These are phyloP conservation scores for Lemur catta DNA, from an alignment of 2,797 vertebrate genomes.

Conservation along the genomic window DNA sequence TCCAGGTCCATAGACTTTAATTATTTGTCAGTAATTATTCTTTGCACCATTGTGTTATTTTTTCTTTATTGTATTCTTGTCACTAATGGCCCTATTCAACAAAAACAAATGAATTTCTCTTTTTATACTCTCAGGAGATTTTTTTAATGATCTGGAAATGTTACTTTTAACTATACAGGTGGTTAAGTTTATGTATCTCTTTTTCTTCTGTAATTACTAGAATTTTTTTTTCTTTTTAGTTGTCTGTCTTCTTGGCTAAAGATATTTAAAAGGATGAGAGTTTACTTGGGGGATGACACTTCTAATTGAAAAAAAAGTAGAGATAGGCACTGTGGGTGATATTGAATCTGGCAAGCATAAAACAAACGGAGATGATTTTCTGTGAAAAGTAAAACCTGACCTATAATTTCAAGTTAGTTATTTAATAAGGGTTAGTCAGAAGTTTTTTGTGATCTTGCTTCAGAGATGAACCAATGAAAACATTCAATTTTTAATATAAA, in stretches of 20 bases:
- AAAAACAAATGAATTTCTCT: background rate
- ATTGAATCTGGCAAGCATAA: slow-evolving; percentile 26
- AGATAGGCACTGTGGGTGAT: background rate
- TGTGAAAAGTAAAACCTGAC: background rate
- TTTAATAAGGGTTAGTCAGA: background rate
- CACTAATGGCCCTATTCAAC: background rate
- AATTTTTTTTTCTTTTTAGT: background rate
- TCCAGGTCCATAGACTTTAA: background rate
- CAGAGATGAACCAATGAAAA: background rate
- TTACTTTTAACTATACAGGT: background rate
- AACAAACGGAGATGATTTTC: background rate
- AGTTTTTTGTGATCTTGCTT: background rate
- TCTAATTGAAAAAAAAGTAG: background rate
- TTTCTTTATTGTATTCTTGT: background rate
- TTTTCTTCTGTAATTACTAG: background rate
- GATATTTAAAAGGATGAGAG: background rate
- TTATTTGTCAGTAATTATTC: background rate
- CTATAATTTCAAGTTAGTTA: background rate
- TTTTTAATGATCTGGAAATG: background rate
- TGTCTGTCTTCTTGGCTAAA: background rate
- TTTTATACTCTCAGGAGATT: background rate
- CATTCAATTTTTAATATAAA: slow-evolving; percentile 5
- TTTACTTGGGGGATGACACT: background rate
- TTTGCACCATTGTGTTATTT: background rate
- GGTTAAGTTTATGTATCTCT: background rate